phyloP scores from a whole-genome alignment of 2,888 invertebrate species.

The Cephus nigrinus region DNA sequence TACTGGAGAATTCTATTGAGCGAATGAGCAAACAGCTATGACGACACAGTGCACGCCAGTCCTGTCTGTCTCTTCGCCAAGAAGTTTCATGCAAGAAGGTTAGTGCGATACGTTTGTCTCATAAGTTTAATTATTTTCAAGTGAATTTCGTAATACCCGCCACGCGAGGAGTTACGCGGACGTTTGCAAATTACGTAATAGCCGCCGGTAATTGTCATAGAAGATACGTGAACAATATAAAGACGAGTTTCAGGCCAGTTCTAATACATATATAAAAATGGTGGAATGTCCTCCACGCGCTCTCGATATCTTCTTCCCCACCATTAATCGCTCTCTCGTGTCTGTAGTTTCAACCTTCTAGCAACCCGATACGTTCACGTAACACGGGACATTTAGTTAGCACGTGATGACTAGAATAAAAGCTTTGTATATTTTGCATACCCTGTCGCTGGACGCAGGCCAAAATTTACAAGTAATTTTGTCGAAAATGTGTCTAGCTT shows the following conservation, averaged over 20 bases:
- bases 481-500: neutral
- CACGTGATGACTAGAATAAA: neutral
- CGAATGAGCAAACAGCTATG: neutral
- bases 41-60: neutral
- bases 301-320: neutral
- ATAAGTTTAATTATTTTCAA: neutral
- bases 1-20: neutral
- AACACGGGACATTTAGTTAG: neutral
- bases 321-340: neutral
- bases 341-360: neutral
- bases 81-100: conserved; percentile 43
- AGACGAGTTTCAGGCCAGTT: neutral
- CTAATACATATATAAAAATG: neutral
- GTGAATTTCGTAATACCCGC: neutral
- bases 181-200: neutral
- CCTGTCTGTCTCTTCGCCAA: conserved; percentile 36
- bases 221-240: neutral
- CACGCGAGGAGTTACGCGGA: neutral
- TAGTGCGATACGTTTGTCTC: conserved; percentile 22
- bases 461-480: neutral
- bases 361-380: neutral
- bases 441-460: neutral
- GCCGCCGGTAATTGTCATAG: neutral
- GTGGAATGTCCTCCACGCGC: neutral
- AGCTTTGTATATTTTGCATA: neutral